Evolutionary conservation across 2,113 vertebrate species (phyloP).

Genomic region (Leptocoma aspasia): DNA sequence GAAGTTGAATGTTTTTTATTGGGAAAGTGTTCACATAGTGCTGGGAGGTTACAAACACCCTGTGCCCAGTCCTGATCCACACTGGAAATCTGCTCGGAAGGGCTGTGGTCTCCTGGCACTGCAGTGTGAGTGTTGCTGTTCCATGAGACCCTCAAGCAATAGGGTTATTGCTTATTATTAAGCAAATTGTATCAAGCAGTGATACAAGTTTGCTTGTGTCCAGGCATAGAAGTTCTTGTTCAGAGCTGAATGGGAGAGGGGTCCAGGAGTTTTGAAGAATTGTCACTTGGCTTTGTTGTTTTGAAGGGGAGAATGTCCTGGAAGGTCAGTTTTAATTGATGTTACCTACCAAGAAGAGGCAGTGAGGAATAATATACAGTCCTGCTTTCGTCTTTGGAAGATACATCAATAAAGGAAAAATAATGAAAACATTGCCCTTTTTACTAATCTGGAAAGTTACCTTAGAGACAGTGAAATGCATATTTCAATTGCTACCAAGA

Average conservation of each 20-base stretch:
- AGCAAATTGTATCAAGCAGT: too few relatives aligned
- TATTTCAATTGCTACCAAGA: neutral
- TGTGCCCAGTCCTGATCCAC: neutral
- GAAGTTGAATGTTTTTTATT: neutral
- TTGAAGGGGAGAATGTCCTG: neutral
- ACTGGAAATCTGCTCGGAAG: neutral
- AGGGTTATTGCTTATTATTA: too few relatives aligned
- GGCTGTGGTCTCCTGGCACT: neutral
- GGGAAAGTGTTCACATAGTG: neutral
- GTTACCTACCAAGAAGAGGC: neutral
- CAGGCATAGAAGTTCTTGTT: neutral
- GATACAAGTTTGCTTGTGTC: neutral
- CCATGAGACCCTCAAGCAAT: neutral
- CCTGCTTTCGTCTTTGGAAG: constrained; percentile 16
- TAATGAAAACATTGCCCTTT: neutral
- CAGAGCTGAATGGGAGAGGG: neutral
- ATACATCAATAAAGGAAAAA: neutral
- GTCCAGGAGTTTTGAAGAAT: neutral
- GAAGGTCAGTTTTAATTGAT: neutral
- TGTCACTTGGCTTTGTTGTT: neutral
- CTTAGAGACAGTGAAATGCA: neutral
- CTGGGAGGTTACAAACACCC: neutral
- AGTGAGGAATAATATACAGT: neutral
- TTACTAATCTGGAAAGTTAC: neutral
- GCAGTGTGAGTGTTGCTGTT: neutral